Percentiles rank a stretch among this genome's conserved stretches.
These are phyloP conservation scores for Myotis daubentonii DNA, from an alignment of 2,797 vertebrate species.

Conservation along the genomic window DNA sequence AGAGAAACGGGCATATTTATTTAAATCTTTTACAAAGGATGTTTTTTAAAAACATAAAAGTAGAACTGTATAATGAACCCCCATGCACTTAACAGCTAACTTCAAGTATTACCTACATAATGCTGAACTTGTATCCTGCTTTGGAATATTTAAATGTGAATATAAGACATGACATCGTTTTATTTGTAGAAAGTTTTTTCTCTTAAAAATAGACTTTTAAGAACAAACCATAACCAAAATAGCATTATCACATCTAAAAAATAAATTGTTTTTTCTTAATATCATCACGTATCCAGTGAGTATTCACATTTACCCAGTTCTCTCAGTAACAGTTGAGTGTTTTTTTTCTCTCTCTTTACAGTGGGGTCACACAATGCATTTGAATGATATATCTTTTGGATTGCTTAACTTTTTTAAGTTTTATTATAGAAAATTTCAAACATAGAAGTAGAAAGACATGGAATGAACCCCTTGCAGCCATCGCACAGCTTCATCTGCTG, in stretches of 20 bases:
- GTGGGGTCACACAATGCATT: not conserved
- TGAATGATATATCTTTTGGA: not conserved
- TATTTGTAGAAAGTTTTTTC: not conserved
- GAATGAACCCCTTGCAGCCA: not conserved
- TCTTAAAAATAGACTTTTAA: not conserved
- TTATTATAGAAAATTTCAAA: not conserved
- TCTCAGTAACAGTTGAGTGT: not conserved
- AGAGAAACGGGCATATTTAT: not conserved
- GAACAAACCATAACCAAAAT: not conserved
- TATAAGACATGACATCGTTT: not conserved
- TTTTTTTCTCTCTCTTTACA: not conserved
- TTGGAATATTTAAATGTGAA: constrained; percentile 27
- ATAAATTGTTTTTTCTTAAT: not conserved
- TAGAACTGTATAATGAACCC: not conserved
- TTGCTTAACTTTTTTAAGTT: not conserved
- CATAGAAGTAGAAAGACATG: not conserved
- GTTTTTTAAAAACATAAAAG: not conserved
- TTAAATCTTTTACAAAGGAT: constrained; percentile 19
- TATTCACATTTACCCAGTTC: not conserved
- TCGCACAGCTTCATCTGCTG: not conserved
- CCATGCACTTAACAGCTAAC: not conserved
- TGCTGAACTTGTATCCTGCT: not conserved
- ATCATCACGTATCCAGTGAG: not conserved
- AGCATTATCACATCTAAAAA: not conserved
- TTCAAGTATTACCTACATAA: not conserved